Evolutionary conservation across 2,797 vertebrate species (phyloP), one percentile per base, ranked within the genome.

Genomic region (Sebastes iracundus): DNA sequence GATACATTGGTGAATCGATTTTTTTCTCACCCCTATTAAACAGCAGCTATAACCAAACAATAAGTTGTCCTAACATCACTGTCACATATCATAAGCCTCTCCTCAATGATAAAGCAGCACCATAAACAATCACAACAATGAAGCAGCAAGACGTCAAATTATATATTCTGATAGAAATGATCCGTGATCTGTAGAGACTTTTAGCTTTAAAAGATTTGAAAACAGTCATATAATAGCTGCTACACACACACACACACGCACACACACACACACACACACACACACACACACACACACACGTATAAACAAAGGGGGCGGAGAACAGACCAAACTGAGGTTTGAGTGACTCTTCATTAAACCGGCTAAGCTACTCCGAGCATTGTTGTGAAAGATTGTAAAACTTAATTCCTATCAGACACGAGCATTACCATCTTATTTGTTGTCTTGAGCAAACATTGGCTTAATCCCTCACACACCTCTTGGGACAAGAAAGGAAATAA

Each of bases 391-490:
- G 61, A 71, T 22, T 59, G 49, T 42, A 10, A 73, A 80, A 75
- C 4, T 22, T 75, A 42, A 80, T 63, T 80, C 61, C 52, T 30
- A 60, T 81, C 62, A 71, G 75, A 83, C 78, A 58, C 1, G 14
- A 66, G 55, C 23, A 32, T 80, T 63, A 75, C 0, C 66, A 71
- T 81, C 59, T 49, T 58, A 64, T 79, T 73, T 81, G 70, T 8
- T 64, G 78, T 72, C 16, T 56, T 13, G 16, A 75, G 81, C 61
- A 81, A 87, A 81, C 71, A 61, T 20, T 22, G 27, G 42, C 33
- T 52, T 76, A 84, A 81, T 79, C 63, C 71, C 11, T 77, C 46
- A 55, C 69, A 67, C n/a, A 59, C 62, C 74, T 72, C 32, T 0
- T 1, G 30, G 78, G 80, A 85, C 62, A 25, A 13, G 56, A 59